These are phyloP conservation scores for Rhinichthys osculus DNA, from an alignment of 2,797 vertebrate species.

Conservation along the genomic window DNA sequence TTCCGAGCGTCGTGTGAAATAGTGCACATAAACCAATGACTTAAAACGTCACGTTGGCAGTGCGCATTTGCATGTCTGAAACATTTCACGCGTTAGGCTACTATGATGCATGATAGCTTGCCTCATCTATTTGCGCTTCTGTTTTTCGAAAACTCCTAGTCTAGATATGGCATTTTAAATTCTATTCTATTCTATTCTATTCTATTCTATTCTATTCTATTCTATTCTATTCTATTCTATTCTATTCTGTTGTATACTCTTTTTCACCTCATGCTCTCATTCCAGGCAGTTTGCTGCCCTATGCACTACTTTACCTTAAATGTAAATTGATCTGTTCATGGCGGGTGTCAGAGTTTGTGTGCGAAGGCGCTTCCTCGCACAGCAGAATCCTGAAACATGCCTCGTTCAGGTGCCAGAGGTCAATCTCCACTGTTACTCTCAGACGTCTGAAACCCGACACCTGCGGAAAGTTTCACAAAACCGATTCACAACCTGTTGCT, in stretches of 20 bases:
- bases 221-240: slow-evolving; percentile 4
- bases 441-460: slow-evolving; percentile 71
- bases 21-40: slow-evolving; percentile 98
- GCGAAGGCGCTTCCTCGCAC: slow-evolving; percentile 32
- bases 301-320: not conserved
- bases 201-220: slow-evolving; percentile 12
- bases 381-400: slow-evolving; percentile 31
- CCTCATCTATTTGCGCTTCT: slow-evolving; percentile 67
- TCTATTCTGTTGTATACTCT: not conserved
- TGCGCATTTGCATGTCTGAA: slow-evolving; percentile 96
- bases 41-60: slow-evolving; percentile 92
- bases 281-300: not conserved
- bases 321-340: slow-evolving; percentile 54
- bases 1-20: slow-evolving; percentile 95
- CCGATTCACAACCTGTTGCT: slow-evolving; percentile 52
- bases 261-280: not conserved
- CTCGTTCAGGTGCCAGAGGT: slow-evolving; percentile 44
- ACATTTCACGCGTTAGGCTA: slow-evolving; percentile 70
- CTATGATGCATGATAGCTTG: slow-evolving; percentile 80
- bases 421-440: slow-evolving; percentile 50
- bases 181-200: not conserved
- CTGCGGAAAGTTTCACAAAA: slow-evolving; percentile 70
- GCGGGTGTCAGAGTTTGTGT: slow-evolving; percentile 37
- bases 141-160: slow-evolving; percentile 9
- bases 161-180: not conserved